A percentile compares a stretch with the other conserved stretches of the same genome.
Evolutionary conservation across 2,888 invertebrate genomes (phyloP).

Genomic region (Allophyes oxyacanthae): DNA sequence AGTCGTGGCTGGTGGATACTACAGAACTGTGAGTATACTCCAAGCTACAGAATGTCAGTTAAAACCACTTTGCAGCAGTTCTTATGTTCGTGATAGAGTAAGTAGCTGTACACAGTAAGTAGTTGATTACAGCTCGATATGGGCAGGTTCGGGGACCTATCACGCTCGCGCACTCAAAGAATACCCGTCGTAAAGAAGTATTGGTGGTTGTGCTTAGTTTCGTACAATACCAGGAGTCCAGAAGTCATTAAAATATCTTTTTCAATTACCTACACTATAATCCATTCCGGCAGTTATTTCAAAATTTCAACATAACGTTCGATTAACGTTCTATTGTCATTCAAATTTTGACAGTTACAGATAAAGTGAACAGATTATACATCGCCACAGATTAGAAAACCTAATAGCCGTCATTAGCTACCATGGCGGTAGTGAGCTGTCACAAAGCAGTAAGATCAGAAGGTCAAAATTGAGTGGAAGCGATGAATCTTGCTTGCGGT

Average conservation of each 20-base stretch:
- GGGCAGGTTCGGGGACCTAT: too few species aligned
- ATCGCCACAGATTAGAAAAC: conserved; percentile 34
- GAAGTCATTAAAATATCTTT: not conserved
- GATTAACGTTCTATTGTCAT: conserved; percentile 26
- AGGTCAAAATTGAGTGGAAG: not conserved
- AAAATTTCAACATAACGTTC: not conserved
- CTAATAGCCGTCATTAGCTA: conserved; percentile 37
- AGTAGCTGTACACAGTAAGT: too few species aligned
- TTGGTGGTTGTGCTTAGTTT: too few species aligned
- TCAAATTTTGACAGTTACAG: conserved; percentile 27
- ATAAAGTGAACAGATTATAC: conserved; percentile 19
- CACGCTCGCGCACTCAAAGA: too few species aligned
- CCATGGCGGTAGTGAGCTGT: conserved; percentile 6
- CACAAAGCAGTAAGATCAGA: conserved; percentile 23
- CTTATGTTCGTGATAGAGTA: too few species aligned
- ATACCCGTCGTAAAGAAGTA: too few species aligned
- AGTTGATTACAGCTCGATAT: too few species aligned
- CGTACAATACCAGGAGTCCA: not conserved
- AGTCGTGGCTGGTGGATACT: too few species aligned
- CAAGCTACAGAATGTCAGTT: too few species aligned
- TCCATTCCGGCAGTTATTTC: not conserved
- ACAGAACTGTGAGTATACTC: too few species aligned
- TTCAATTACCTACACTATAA: not conserved
- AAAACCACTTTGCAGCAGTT: too few species aligned
- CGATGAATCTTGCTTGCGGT: too few species aligned